Evolutionary conservation across 2,797 vertebrate genomes (phyloP).

Genomic region (Premnoplex brunnescens): DNA sequence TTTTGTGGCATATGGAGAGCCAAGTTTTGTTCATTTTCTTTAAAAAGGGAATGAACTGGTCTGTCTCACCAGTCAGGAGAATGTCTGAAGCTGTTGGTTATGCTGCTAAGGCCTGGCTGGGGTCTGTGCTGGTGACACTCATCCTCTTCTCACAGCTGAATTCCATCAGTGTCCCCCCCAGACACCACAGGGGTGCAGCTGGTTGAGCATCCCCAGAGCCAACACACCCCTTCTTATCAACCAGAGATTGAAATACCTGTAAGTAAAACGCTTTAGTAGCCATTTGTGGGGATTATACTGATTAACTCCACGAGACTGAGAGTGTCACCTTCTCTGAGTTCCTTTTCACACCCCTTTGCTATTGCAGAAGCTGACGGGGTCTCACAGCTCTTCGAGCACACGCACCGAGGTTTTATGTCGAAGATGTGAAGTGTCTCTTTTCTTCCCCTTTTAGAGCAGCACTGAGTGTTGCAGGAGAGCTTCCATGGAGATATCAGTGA

Average conservation of each 20-base stretch:
- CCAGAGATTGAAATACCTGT: accelerated
- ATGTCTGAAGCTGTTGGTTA: not conserved
- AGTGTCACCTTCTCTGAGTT: not conserved
- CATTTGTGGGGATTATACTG: too few relatives aligned
- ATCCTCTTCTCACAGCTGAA: not conserved
- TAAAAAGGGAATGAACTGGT: not conserved
- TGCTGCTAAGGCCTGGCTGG: not conserved
- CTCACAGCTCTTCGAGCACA: accelerated
- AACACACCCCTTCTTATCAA: not conserved
- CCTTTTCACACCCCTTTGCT: accelerated
- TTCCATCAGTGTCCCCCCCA: not conserved
- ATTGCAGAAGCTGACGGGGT: accelerated
- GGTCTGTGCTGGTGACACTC: not conserved
- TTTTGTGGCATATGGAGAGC: not conserved
- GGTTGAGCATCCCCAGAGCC: accelerated
- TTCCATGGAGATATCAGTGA: not conserved
- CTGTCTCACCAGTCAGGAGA: accelerated
- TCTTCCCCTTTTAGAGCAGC: not conserved
- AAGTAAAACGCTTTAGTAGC: not conserved
- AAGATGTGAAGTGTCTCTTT: accelerated
- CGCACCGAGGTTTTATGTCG: accelerated
- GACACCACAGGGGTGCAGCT: accelerated
- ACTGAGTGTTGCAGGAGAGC: not conserved
- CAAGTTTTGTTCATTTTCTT: not conserved
- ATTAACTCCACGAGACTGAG: accelerated